Evolutionary conservation across 2,113 vertebrate species (phyloP), one percentile per base, ranked within the genome.

Genomic region (Trogon surrucura): DNA sequence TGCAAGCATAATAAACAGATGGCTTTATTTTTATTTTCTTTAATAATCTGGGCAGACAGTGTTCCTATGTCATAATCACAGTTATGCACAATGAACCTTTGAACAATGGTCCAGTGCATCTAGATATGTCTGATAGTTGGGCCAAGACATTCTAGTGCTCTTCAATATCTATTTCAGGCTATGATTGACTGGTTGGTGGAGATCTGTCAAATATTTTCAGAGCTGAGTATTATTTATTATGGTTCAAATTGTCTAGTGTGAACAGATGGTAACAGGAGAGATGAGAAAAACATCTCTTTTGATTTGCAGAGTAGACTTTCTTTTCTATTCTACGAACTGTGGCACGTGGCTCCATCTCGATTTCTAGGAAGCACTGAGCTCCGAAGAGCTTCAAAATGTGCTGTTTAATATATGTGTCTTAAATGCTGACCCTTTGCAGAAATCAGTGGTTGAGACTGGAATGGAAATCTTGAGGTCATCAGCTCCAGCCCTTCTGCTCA

Each of bases 21-120:
- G 8, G 44, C 12, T 88, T 91, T 56, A 47, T 74, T 91, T 82
- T 87, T 81, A 80, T 91, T 88, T 93, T 73, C 88, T 78, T 91
- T 90, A 85, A 93, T 80, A 60, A 65, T 51, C 34, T 69, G 44
- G 64, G 67, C 82, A 86, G 64, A 77, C 67, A 53, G 21, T 22
- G 32, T 45, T 88, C 32, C 2, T 50, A 23, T 67, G 38, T 91
- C 72, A 95, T 56, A 94, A 74, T 66, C 41, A 72, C 64, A 85
- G 45, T 70, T 66, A 77, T 9, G 34, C 67, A 71, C 23, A 71
- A 48, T 16, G 57, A 90, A 78, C 38, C 9, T 62, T 48, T 90
- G 60, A 88, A 96, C 50, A 80, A 85, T 34, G 34, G 48, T 71
- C 16, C 67, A 80, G 60, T 60, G 16, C 38, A 83, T 80, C 54